Conservation (phyloP, 2,797 vertebrate genomes). For the Gymnopithys bicolor region DNA sequence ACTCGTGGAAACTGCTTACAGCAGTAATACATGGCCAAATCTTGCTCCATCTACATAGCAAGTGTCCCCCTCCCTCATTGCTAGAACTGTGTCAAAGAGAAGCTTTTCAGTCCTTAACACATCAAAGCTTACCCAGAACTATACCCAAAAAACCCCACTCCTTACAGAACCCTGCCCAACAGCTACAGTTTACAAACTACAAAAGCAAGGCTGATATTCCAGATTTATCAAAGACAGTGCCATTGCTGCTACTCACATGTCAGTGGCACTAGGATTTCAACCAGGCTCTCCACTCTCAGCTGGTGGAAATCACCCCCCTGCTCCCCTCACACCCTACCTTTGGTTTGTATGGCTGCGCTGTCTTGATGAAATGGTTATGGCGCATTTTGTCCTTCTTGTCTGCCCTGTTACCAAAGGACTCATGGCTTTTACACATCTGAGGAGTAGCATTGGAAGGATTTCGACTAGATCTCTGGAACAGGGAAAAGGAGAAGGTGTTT, state of each 20-base stretch:
- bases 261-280: neutral
- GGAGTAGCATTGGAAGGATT: constrained; percentile 85
- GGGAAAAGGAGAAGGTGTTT: neutral
- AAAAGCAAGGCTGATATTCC: neutral
- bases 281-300: neutral
- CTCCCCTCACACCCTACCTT: constrained; percentile 79
- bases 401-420: constrained; percentile 93
- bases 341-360: constrained; percentile 97
- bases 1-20: neutral
- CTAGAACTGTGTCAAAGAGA: neutral
- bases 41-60: neutral
- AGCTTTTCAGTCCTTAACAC: neutral
- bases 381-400: constrained; percentile 98
- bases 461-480: constrained; percentile 88
- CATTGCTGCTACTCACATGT: neutral
- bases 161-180: neutral
- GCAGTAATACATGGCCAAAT: neutral
- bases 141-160: neutral
- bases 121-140: neutral
- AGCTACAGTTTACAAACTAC: neutral
- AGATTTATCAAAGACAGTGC: neutral
- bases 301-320: neutral
- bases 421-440: constrained; percentile 90
- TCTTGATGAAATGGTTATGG: constrained; percentile 99
- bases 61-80: neutral